Base-by-base conservation (phyloP, 2,113 vertebrate species). In the Turnix velox region DNA sequence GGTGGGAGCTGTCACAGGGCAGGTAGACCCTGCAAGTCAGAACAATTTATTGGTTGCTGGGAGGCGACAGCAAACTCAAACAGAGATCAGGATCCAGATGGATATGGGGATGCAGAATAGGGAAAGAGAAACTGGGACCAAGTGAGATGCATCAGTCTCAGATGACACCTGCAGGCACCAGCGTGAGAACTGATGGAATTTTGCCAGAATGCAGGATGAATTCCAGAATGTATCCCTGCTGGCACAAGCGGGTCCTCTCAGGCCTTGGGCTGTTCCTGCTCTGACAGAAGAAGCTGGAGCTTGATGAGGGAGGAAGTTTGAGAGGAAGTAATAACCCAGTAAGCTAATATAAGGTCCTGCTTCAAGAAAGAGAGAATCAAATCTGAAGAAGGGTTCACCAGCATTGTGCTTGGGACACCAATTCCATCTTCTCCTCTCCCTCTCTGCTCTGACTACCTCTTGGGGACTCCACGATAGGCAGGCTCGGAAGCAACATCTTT, bases 31-130 rank as follows among this genome's bases (percentile, higher is more conserved):
- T 82, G 78, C 25, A 78, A 67, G 28, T 5, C 54, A 90, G 10
- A 66, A 71, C 28, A 48, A 54, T 94, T 93, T 96, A 94, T 94
- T 93, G 39, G 7, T 71, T 79, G 12, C 51, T 67, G 1, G 27
- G 52, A 42, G 10, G 63, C 18, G 55, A 19, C 43, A 45, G 43
- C 43, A 45, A 19, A 45, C 51, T 54, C 10, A 45, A 23, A 71
- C 51, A 71, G 66, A 75, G 35, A 18, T 30, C 2, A 3, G 18
- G 17, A 2, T 74, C 17, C 33, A 18, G 15, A 18, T 28, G 46
- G 11, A 20, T 40, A 18, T 14, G 24, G n/a, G 33, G 17, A n/a
- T 48, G 35, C 4, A 9, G 28, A 28, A 15, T 1, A 0, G 19
- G 17, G 12, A 63, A 79, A 69, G 25, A 88, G 11, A 22, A 14